Conservation (phyloP, 2,113 vertebrate species). For the Perca fluviatilis region DNA sequence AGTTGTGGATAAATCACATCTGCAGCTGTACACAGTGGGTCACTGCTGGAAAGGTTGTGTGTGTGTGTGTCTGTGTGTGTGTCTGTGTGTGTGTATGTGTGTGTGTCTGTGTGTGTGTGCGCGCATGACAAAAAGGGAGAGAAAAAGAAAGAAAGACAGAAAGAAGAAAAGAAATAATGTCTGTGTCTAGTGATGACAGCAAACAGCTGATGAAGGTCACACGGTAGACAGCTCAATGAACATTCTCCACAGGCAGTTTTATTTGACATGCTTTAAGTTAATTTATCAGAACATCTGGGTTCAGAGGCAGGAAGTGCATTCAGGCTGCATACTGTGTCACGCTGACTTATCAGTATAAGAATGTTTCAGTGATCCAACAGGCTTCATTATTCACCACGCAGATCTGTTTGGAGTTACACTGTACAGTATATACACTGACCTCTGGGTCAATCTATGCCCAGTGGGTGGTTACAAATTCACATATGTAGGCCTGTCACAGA, state of each 20-base stretch:
- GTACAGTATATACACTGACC: conserved; percentile 19
- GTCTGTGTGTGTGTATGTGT: neutral
- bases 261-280: conserved; percentile 70
- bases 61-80: conserved; percentile 32
- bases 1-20: conserved; percentile 84
- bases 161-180: conserved; percentile 38
- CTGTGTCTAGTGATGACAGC: conserved; percentile 73
- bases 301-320: conserved; percentile 63
- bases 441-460: conserved; percentile 2
- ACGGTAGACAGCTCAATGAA: conserved; percentile 60
- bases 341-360: conserved; percentile 48
- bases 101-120: conserved; percentile 44
- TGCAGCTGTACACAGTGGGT: conserved; percentile 84
- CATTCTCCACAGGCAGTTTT: conserved; percentile 62
- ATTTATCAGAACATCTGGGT: conserved; percentile 71
- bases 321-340: conserved; percentile 60
- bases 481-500: conserved; percentile 16
- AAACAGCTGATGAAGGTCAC: conserved; percentile 76
- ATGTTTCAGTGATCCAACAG: conserved; percentile 46
- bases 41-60: conserved; percentile 74
- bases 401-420: conserved; percentile 39
- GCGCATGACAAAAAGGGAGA: neutral
- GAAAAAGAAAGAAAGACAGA: conserved; percentile 11
- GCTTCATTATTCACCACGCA: conserved; percentile 49
- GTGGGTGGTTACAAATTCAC: conserved; percentile 14